Percentiles rank a stretch among this genome's conserved stretches.
Evolutionary conservation across 2,888 invertebrate genomes (phyloP).

Genomic region (Chrysomela aeneicollis): DNA sequence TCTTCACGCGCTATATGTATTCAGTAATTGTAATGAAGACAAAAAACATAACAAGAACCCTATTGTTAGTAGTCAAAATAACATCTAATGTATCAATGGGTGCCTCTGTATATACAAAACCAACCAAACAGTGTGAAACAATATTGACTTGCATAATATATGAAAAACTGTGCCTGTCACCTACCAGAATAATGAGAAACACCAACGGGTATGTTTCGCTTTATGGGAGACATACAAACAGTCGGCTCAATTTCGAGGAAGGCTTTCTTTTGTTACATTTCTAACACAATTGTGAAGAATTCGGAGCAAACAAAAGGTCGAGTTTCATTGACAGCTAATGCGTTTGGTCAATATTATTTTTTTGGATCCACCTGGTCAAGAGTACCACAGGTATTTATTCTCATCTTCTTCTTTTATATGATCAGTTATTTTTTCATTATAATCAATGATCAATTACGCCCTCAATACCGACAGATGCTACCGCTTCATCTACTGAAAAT

Average conservation of each 20-base stretch:
- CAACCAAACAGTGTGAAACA: neutral
- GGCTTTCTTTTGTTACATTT: conserved; percentile 47
- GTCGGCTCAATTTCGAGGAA: conserved; percentile 40
- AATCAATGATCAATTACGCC: too few relatives aligned
- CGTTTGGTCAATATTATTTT: neutral
- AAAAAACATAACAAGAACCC: neutral
- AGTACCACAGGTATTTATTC: too few relatives aligned
- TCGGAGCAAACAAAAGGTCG: conserved; percentile 34
- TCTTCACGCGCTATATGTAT: too few relatives aligned
- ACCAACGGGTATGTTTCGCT: neutral
- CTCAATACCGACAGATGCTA: too few relatives aligned
- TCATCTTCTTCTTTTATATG: too few relatives aligned
- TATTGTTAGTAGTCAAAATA: neutral
- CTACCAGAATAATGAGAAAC: neutral
- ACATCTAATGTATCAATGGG: conserved; percentile 1
- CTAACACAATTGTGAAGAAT: conserved; percentile 43
- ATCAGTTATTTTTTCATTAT: too few relatives aligned
- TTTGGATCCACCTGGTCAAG: neutral
- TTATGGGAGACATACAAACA: conserved; percentile 32
- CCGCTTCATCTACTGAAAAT: too few relatives aligned
- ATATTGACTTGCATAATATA: neutral
- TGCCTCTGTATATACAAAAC: neutral
- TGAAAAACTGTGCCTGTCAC: neutral
- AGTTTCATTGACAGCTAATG: conserved; percentile 29
- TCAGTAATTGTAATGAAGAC: neutral